These are phyloP conservation scores for Acrocephalus scirpaceus DNA, from an alignment of 2,797 vertebrate species.

Conservation along the genomic window DNA sequence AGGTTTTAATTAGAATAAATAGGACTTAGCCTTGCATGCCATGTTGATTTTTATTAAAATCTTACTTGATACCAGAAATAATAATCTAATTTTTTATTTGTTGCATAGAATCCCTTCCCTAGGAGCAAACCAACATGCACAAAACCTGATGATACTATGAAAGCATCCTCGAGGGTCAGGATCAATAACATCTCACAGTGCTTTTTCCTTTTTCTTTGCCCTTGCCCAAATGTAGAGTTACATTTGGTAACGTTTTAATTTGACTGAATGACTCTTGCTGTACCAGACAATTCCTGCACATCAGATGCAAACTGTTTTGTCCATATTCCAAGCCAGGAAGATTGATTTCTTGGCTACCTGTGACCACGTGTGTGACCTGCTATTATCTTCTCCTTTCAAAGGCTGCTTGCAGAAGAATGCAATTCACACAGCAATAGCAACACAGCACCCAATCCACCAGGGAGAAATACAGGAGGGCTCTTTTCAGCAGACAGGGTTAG, in stretches of 20 bases:
- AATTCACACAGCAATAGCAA: not conserved
- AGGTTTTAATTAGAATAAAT: not conserved
- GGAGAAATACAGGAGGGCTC: not conserved
- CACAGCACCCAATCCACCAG: not conserved
- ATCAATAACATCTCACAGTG: not conserved
- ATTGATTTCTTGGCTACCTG: not conserved
- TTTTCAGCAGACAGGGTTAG: not conserved
- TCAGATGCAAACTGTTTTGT: not conserved
- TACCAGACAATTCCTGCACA: not conserved
- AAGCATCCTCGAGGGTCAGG: not conserved
- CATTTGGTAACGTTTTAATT: not conserved
- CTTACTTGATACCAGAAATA: not conserved
- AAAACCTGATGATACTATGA: not conserved
- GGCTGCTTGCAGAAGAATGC: not conserved
- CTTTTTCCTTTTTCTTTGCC: not conserved
- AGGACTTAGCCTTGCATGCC: not conserved
- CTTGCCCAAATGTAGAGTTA: not conserved
- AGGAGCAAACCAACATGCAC: not conserved
- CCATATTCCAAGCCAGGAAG: not conserved
- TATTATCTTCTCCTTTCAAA: not conserved
- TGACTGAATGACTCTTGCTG: not conserved
- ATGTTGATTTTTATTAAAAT: not conserved
- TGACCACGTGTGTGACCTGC: not conserved
- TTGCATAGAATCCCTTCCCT: not conserved
- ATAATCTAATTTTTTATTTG: not conserved